phyloP scores from a whole-genome alignment of 2,797 vertebrate species.

The Megaceryle alcyon region DNA sequence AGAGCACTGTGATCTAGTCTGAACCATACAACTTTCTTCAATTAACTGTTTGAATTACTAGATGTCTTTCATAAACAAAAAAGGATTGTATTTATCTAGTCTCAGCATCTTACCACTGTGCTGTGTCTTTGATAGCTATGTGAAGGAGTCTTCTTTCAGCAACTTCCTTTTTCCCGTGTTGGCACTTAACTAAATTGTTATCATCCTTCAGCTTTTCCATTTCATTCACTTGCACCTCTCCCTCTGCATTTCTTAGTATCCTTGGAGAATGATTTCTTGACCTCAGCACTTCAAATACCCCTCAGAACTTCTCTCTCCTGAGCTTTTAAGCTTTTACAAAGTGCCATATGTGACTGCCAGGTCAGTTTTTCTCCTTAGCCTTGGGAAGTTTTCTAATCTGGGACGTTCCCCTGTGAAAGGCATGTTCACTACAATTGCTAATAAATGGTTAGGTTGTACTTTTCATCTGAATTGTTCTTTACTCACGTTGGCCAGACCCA shows the following conservation, averaged over 20 bases:
- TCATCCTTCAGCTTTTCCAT: background rate
- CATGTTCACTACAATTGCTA: background rate
- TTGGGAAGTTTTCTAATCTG: background rate
- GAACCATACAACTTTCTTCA: background rate
- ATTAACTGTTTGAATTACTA: background rate
- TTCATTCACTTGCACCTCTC: background rate
- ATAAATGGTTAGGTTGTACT: background rate
- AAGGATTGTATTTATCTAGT: background rate
- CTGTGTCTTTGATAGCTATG: background rate
- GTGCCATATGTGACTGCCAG: background rate
- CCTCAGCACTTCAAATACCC: background rate
- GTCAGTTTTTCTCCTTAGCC: constrained; percentile 8
- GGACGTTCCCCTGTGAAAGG: background rate
- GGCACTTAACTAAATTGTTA: background rate
- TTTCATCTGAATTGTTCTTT: background rate
- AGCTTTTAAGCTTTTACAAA: constrained; percentile 2
- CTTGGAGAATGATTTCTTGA: background rate
- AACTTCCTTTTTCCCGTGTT: background rate
- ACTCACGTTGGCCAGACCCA: background rate
- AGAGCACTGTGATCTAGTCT: background rate
- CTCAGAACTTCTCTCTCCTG: background rate
- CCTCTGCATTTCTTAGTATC: background rate
- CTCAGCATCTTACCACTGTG: background rate
- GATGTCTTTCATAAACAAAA: background rate
- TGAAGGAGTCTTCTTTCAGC: background rate